A percentile compares a stretch with the other conserved stretches of the same genome.
These are phyloP conservation scores for Coecobrya sp. DNA, from an alignment of 2,888 invertebrate species.

Conservation along the genomic window DNA sequence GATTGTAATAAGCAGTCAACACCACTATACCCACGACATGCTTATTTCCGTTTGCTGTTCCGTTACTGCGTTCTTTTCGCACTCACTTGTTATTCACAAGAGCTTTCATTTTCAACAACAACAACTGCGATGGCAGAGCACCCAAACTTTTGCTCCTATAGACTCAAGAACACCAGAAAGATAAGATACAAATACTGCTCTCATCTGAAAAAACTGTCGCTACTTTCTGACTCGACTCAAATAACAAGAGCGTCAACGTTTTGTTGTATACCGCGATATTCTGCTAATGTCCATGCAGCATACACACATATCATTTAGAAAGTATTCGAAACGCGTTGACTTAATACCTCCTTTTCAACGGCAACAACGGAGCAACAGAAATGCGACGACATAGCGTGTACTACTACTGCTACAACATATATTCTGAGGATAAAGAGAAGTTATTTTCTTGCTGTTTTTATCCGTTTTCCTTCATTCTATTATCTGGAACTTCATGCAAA, in stretches of 20 bases:
- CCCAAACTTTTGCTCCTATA: neutral
- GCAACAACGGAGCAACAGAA: no score
- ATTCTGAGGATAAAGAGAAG: neutral
- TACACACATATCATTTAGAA: no score
- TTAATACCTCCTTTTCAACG: no score
- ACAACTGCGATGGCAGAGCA: neutral
- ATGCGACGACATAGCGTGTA: no score
- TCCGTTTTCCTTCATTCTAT: constrained; percentile 6
- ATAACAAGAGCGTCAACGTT: neutral
- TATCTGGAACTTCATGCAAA: constrained; percentile 29
- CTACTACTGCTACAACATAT: no score
- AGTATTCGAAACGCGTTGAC: no score
- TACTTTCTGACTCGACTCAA: neutral
- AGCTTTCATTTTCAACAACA: constrained; percentile 12
- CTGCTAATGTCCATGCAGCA: no score
- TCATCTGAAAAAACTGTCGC: neutral
- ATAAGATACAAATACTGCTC: neutral
- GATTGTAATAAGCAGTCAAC: neutral
- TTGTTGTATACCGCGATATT: no score
- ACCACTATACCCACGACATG: neutral
- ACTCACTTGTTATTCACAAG: constrained; percentile 34
- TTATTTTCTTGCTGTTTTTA: no score
- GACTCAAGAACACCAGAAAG: neutral
- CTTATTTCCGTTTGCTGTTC: neutral
- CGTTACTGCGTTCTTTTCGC: neutral